A percentile compares a stretch with the other conserved stretches of the same genome.
These are phyloP conservation scores for Cryptocheilus praepositus DNA, from an alignment of 2,888 invertebrate species.

Conservation along the genomic window DNA sequence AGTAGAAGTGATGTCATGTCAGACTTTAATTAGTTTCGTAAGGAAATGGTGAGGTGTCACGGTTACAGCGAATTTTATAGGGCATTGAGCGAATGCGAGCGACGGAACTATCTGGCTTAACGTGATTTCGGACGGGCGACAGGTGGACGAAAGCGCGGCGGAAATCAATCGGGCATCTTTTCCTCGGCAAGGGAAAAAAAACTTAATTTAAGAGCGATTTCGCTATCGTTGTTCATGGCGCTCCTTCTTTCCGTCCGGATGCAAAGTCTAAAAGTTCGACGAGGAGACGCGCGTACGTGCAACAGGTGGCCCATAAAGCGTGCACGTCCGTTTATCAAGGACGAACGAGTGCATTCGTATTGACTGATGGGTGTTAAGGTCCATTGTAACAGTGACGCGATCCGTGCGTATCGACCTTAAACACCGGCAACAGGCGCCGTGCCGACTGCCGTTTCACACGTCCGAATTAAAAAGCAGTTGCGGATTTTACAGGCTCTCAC, in stretches of 20 bases:
- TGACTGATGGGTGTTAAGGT: constrained; percentile 74
- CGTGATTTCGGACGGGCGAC: not conserved
- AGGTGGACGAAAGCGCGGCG: constrained; percentile 5
- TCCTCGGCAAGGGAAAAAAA: constrained; percentile 13
- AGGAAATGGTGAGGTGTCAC: no score
- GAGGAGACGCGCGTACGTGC: constrained; percentile 68
- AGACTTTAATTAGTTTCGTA: no score
- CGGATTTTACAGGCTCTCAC: constrained; percentile 1
- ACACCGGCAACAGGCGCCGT: constrained; percentile 32
- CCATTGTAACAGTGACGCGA: constrained; percentile 63
- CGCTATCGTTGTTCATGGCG: constrained; percentile 24
- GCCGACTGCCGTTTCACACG: constrained; percentile 7
- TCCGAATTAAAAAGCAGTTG: not conserved
- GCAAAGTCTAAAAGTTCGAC: constrained; percentile 69
- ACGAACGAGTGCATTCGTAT: constrained; percentile 75
- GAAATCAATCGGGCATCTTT: constrained; percentile 6
- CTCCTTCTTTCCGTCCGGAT: constrained; percentile 52
- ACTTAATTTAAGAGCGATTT: constrained; percentile 30
- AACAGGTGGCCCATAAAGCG: constrained; percentile 75
- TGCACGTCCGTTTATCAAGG: constrained; percentile 75
- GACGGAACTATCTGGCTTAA: not conserved
- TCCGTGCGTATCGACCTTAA: constrained; percentile 48
- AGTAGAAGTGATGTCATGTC: no score
- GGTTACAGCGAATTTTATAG: no score
- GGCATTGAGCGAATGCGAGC: not conserved